phyloP scores from a whole-genome alignment of 2,797 vertebrate species.

The Labeo calbasu region DNA sequence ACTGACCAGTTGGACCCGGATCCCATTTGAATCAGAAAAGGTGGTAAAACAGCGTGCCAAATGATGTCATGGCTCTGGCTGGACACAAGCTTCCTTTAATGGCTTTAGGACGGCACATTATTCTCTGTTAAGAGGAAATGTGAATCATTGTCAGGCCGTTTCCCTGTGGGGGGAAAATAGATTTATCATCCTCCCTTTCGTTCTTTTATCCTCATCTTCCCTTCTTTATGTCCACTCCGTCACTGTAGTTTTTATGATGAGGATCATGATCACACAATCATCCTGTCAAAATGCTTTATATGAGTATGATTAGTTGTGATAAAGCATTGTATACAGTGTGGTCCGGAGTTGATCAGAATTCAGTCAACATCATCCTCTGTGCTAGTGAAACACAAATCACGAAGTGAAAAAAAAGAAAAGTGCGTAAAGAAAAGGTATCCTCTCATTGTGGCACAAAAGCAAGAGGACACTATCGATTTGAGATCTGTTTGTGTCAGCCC shows the following conservation, averaged over 20 bases:
- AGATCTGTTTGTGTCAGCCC: slow-evolving; percentile 71
- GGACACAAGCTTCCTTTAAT: slow-evolving; percentile 37
- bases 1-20: slow-evolving; percentile 56
- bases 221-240: slow-evolving; percentile 43
- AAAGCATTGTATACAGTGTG: slow-evolving; percentile 3
- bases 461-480: slow-evolving; percentile 52
- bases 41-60: slow-evolving; percentile 37
- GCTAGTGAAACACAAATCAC: slow-evolving; percentile 13
- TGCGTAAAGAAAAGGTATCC: slow-evolving; percentile 47
- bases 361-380: slow-evolving; percentile 15
- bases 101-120: slow-evolving; percentile 55
- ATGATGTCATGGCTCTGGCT: slow-evolving; percentile 49
- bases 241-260: slow-evolving; percentile 39
- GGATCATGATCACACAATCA: slow-evolving; percentile 44
- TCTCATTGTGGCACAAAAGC: slow-evolving; percentile 37
- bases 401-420: not conserved
- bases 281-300: slow-evolving; percentile 37
- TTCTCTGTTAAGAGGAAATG: slow-evolving; percentile 44
- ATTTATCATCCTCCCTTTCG: slow-evolving; percentile 42
- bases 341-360: slow-evolving; percentile 34
- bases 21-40: slow-evolving; percentile 57
- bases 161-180: slow-evolving; percentile 26
- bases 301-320: slow-evolving; percentile 21
- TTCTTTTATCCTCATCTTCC: slow-evolving; percentile 43
- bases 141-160: slow-evolving; percentile 38